These are phyloP conservation scores for Polymixis flavicincta DNA, from an alignment of 2,888 invertebrate genomes.

Conservation along the genomic window DNA sequence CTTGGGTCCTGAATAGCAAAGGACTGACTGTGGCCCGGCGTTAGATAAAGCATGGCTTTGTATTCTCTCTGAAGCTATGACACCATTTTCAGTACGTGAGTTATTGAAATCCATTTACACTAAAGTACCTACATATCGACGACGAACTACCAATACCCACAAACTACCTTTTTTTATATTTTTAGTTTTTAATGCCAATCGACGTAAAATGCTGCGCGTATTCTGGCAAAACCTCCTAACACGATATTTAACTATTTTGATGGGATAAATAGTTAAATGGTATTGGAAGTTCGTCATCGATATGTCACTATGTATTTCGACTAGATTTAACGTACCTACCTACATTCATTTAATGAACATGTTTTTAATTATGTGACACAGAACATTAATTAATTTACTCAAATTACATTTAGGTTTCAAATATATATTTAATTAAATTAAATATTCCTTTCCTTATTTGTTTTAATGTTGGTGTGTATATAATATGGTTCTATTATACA, in stretches of 20 bases:
- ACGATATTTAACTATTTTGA: too few species aligned
- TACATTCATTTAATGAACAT: background rate
- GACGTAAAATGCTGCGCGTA: too few species aligned
- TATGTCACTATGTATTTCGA: background rate
- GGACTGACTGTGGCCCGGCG: background rate
- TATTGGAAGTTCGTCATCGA: too few species aligned
- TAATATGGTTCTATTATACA: too few species aligned
- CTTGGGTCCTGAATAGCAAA: conserved; percentile 31
- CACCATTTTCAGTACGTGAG: conserved; percentile 40
- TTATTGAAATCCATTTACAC: conserved; percentile 27
- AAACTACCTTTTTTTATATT: too few species aligned
- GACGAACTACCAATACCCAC: too few species aligned
- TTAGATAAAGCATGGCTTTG: conserved; percentile 48
- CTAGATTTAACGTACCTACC: conserved; percentile 7
- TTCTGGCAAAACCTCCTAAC: too few species aligned
- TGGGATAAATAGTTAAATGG: too few species aligned
- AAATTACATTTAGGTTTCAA: conserved; percentile 4
- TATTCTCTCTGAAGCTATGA: conserved; percentile 34
- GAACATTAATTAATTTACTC: conserved; percentile 9
- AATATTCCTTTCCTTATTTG: conserved; percentile 2
- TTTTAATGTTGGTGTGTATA: background rate
- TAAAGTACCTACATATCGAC: conserved; percentile 2
- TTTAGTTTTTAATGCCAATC: too few species aligned
- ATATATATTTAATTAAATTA: background rate
- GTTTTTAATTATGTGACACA: background rate